Base-by-base conservation (phyloP, 2,888 invertebrate species). In the Eretmocerus hayati region DNA sequence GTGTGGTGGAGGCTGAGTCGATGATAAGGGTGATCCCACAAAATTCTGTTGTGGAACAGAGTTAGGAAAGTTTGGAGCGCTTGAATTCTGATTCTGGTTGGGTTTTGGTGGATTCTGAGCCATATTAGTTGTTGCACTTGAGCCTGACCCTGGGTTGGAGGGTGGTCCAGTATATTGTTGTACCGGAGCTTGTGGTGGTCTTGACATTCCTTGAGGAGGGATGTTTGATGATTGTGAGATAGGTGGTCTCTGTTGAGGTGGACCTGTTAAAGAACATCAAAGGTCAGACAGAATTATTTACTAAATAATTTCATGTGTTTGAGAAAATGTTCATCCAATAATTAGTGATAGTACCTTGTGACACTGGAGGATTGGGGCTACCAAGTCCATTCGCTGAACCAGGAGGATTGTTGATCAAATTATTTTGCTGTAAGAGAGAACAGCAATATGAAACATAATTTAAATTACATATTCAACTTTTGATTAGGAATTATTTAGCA, bases 311-410 rank as follows among this genome's bases (percentile, higher is more conserved):
- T n/a, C n/a, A n/a, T n/a, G n/a, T n/a, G n/a, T n/a, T n/a, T n/a
- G n/a, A n/a, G n/a, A n/a, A n/a, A n/a, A n/a, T n/a, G n/a, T n/a
- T n/a, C n/a, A n/a, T n/a, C n/a, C n/a, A n/a, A n/a, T n/a, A n/a
- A n/a, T n/a, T n/a, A n/a, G n/a, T n/a, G n/a, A n/a, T n/a, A n/a
- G n/a, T n/a, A n/a, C n/a, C n/a, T n/a, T n/a, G n/a, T n/a, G n/a
- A n/a, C n/a, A n/a, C n/a, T n/a, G n/a, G n/a, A n/a, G n/a, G n/a
- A n/a, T n/a, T n/a, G n/a, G 47, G 46, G 49, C 53, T 58, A 26
- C 58, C 59, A 36, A 60, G 58, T 33, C 65, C 65, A 53, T 64
- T 66, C 3, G 62, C 44, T 46, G 61, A 62, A 5, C 26, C 11
- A 11, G 26, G 26, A 26, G 11, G 26, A n/a, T n/a, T n/a, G n/a